phyloP scores from a whole-genome alignment of 2,888 invertebrate genomes.

The Diaphora mendica region DNA sequence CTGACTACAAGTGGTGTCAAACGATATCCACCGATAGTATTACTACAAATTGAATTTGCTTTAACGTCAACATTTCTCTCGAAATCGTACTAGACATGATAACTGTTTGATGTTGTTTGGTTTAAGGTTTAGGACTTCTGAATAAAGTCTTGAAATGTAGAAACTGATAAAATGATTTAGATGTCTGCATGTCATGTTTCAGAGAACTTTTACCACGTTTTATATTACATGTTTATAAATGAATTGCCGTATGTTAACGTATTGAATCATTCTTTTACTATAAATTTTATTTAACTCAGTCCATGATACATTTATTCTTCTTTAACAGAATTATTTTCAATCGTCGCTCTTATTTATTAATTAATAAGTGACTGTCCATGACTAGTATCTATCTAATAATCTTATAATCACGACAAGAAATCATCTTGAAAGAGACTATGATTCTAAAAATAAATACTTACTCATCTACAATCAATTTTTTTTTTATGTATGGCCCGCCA shows the following conservation, averaged over 20 bases:
- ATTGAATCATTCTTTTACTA: too few species aligned
- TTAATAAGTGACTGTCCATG: too few species aligned
- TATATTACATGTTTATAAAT: not conserved
- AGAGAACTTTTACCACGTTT: not conserved
- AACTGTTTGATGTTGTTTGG: not conserved
- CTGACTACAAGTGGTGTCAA: conserved; percentile 10
- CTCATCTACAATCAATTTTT: not conserved
- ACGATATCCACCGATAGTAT: conserved; percentile 13
- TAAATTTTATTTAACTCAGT: too few species aligned
- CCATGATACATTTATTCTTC: too few species aligned
- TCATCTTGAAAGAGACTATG: not conserved
- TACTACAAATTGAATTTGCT: conserved; percentile 7
- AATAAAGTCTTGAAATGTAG: not conserved
- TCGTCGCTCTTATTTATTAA: too few species aligned
- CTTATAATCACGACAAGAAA: not conserved
- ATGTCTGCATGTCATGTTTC: not conserved
- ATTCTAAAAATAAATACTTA: not conserved
- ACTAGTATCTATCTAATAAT: too few species aligned
- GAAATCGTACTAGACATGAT: not conserved
- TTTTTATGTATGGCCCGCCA: too few species aligned
- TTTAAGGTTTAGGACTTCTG: not conserved
- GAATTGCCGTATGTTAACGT: too few species aligned
- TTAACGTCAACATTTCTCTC: not conserved
- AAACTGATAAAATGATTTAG: not conserved
- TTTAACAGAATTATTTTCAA: too few species aligned